Percentiles rank a stretch among this genome's conserved stretches.
Evolutionary conservation across 2,797 vertebrate genomes (phyloP).

Genomic region (Heterohyrax brucei): DNA sequence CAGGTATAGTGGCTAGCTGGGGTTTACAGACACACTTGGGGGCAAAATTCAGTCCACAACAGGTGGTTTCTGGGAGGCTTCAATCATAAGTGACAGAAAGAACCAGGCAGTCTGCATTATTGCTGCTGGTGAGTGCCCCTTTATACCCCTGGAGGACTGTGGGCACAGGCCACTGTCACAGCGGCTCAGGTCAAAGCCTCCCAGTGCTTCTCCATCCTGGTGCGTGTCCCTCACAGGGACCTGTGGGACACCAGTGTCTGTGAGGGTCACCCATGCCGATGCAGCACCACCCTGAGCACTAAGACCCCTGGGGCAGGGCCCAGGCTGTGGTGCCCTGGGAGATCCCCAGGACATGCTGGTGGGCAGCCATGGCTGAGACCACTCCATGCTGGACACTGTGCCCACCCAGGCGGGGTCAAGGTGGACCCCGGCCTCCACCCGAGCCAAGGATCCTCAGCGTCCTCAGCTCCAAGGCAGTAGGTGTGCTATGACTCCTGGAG

Average conservation of each 20-base stretch:
- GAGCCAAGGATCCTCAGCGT: neutral
- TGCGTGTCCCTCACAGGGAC: neutral
- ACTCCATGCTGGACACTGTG: neutral
- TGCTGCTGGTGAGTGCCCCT: neutral
- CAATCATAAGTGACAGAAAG: neutral
- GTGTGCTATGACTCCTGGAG: neutral
- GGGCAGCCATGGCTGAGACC: neutral
- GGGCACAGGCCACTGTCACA: neutral
- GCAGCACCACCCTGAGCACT: neutral
- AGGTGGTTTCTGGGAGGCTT: neutral
- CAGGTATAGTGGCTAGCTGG: neutral
- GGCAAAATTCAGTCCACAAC: neutral
- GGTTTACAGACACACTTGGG: neutral
- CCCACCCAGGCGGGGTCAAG: neutral
- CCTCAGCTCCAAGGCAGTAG: neutral
- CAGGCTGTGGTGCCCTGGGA: neutral
- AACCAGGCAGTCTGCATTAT: accelerated
- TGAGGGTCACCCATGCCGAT: no score
- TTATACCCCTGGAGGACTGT: neutral
- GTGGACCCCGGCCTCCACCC: neutral
- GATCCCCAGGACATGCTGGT: neutral
- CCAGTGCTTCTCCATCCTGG: no score
- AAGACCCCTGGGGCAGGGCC: neutral
- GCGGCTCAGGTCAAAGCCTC: neutral
- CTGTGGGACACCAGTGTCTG: neutral